Conservation (phyloP, 1,140 invertebrate genomes). For the Trissolcus basalis region DNA sequence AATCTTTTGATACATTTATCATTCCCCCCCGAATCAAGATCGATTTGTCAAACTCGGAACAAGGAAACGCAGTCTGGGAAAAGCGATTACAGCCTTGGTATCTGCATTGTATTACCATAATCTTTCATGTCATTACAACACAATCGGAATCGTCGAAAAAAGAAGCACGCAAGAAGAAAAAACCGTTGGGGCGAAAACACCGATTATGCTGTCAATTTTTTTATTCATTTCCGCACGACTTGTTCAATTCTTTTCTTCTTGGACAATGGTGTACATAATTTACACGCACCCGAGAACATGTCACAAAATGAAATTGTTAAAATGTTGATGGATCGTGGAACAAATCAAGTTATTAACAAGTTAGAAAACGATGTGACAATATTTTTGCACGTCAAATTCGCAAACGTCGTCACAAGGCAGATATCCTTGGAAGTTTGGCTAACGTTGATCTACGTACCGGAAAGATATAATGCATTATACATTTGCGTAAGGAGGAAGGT, state of each 20-base stretch:
- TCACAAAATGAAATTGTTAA: neutral
- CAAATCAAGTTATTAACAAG: constrained; percentile 28
- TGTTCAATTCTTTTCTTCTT: neutral
- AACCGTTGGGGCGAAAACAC: neutral
- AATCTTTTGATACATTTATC: constrained; percentile 30
- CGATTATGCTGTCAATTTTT: constrained; percentile 10
- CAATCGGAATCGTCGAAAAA: constrained; percentile 5
- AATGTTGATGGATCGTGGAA: neutral
- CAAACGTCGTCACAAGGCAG: constrained; percentile 53
- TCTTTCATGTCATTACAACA: constrained; percentile 19
- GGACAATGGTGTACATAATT: neutral
- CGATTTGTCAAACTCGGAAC: constrained; percentile 45
- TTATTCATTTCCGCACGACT: neutral
- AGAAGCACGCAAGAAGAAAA: neutral
- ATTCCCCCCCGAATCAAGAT: constrained; percentile 9
- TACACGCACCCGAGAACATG: neutral
- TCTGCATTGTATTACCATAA: constrained; percentile 49
- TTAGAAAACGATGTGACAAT: constrained; percentile 1
- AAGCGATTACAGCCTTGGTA: constrained; percentile 21
- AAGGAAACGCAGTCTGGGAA: constrained; percentile 7
- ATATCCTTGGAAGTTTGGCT: constrained; percentile 66
- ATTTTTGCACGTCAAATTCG: constrained; percentile 40
- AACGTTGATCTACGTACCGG: constrained; percentile 73
- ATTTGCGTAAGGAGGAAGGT: constrained; percentile 65
- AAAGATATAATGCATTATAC: constrained; percentile 74